phyloP scores from a whole-genome alignment of 2,888 invertebrate species.

The Ceratothoa steindachneri region DNA sequence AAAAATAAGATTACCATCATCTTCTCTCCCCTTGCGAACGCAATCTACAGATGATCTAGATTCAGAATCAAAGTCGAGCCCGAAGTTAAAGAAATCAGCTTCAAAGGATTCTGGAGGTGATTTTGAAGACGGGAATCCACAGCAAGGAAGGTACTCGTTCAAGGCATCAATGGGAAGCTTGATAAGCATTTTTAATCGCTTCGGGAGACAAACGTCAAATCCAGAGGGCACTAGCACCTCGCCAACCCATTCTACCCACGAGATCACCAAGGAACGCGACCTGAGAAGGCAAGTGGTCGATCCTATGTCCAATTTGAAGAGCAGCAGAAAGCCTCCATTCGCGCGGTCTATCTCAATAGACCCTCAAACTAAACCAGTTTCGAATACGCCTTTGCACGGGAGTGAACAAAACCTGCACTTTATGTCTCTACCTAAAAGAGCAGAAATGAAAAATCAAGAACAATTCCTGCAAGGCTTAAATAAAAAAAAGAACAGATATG shows the following conservation, averaged over 20 bases:
- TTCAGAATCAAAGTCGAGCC: background rate
- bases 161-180: background rate
- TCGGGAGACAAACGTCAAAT: background rate
- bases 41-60: constrained; percentile 23
- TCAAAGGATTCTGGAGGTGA: constrained; percentile 33
- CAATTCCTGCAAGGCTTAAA: too few relatives aligned
- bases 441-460: too few relatives aligned
- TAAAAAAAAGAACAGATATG: too few relatives aligned
- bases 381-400: background rate
- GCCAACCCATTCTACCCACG: background rate
- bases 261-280: background rate
- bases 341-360: background rate
- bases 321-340: background rate
- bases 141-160: background rate
- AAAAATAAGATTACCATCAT: constrained; percentile 28
- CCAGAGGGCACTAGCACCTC: background rate
- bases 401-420: background rate
- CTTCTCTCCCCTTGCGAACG: constrained; percentile 27
- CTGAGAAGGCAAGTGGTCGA: background rate
- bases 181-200: background rate
- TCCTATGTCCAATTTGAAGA: background rate
- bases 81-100: constrained; percentile 30
- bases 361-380: background rate
- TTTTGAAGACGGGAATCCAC: background rate
- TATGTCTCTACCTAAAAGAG: background rate